Evolutionary conservation across 2,888 invertebrate species (phyloP), one percentile per base, ranked within the genome.

Genomic region (Tachina grossa): DNA sequence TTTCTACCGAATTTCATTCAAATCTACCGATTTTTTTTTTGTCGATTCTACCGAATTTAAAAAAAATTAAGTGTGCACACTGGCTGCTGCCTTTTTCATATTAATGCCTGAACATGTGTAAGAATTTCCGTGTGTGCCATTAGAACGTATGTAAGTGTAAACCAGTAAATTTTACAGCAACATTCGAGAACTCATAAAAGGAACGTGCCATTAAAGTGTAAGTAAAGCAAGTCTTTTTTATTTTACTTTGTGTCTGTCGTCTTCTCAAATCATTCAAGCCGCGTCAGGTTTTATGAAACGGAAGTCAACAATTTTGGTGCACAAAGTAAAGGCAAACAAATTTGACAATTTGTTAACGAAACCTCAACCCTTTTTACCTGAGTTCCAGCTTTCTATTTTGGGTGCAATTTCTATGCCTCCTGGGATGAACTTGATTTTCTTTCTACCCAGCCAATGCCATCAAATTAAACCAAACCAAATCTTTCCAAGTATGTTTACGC

Each of bases 261-360:
- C 31, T 31, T 6, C 31, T 5, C 5, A 31, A 31, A 76, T 65
- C 75, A 63, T 43, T 31, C 14, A 63, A 79, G 57, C 65, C 71
- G 75, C 79, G 71, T 79, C 84, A 66, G 65, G 79, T 79, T 79
- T 75, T 79, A 75, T 79, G 72, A 51, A 75, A 79, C 74, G 69
- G 69, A 75, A 79, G 79, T 83, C 68, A 69, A 16, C 61, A 63
- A 43, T 71, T 79, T 59, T 66, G 11, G 16, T 66, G 45, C 65
- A 39, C 55, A 61, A 69, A 43, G 13, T 51, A 16, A 49, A 43
- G 53, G 19, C 69, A 71, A 79, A 79, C 71, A 71, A 79, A 79
- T 71, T 84, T 80, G 66, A 66, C 71, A 84, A 84, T 84, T 84
- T 84, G 80, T 80, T 84, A 72, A 76, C 51, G 41, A 61, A 71